These are phyloP conservation scores for Ctenosaura bakeri DNA, from an alignment of 2,797 vertebrate species.

Conservation along the genomic window DNA sequence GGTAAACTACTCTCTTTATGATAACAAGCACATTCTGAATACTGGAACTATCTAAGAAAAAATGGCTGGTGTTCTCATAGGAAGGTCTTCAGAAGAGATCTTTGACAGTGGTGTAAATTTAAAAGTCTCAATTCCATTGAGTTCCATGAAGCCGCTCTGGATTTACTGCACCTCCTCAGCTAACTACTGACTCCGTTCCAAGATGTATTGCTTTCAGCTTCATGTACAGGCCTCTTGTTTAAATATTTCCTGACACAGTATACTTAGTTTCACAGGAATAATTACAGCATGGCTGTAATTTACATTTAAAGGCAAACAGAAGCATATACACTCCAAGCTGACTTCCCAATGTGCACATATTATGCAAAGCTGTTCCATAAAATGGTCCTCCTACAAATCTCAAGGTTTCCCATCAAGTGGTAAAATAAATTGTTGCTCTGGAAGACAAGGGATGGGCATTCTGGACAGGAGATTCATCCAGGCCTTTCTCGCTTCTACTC, in stretches of 20 bases:
- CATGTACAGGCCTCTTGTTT: neutral
- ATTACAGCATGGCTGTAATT: constrained; percentile 10
- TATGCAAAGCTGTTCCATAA: constrained; percentile 9
- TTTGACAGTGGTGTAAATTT: neutral
- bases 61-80: constrained; percentile 10
- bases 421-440: constrained; percentile 17
- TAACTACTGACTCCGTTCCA: constrained; percentile 8
- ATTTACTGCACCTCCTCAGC: constrained; percentile 1
- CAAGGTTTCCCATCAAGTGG: neutral
- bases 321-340: constrained; percentile 8
- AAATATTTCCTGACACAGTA: constrained; percentile 32
- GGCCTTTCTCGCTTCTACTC: neutral
- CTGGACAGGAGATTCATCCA: neutral
- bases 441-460: rapidly evolving
- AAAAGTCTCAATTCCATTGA: constrained; percentile 20
- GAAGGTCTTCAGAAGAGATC: neutral
- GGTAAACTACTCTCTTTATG: constrained; percentile 1
- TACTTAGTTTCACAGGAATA: constrained; percentile 36
- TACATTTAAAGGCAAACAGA: constrained; percentile 31
- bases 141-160: constrained; percentile 14
- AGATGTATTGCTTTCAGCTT: neutral
- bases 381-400: constrained; percentile 34
- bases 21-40: constrained; percentile 39
- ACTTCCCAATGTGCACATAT: neutral
- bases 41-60: constrained; percentile 10